phyloP scores from a whole-genome alignment of 2,113 vertebrate species.

The Zootoca vivipara region DNA sequence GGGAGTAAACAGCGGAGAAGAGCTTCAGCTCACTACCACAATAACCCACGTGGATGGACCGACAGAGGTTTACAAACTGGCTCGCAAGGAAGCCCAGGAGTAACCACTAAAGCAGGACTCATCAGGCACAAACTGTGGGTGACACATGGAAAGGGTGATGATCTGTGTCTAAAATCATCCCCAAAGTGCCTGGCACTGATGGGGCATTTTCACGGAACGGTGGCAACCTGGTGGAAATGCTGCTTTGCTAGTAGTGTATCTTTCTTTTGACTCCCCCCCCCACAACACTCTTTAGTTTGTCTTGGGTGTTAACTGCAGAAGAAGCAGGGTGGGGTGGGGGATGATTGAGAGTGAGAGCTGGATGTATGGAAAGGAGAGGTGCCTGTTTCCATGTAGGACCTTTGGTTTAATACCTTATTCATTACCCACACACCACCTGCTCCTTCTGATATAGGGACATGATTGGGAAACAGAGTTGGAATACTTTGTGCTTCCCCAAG shows the following conservation, averaged over 20 bases:
- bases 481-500: slow-evolving; percentile 34
- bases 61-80: slow-evolving; percentile 93
- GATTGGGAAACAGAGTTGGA: slow-evolving; percentile 57
- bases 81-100: slow-evolving; percentile 93
- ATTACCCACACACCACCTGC: slow-evolving; percentile 34
- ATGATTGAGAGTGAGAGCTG: not conserved
- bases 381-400: slow-evolving; percentile 1
- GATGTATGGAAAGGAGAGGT: slow-evolving; percentile 37
- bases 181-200: slow-evolving; percentile 9
- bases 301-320: slow-evolving; percentile 42
- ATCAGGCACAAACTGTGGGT: slow-evolving; percentile 17
- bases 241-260: slow-evolving; percentile 58
- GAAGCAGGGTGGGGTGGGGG: not conserved
- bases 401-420: slow-evolving; percentile 40
- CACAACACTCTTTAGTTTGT: slow-evolving; percentile 26
- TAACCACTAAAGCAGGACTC: slow-evolving; percentile 58
- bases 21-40: slow-evolving; percentile 94
- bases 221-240: slow-evolving; percentile 41
- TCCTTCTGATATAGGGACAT: slow-evolving; percentile 45
- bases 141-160: slow-evolving; percentile 15
- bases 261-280: slow-evolving; percentile 31
- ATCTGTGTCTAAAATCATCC: not conserved
- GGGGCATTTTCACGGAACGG: slow-evolving; percentile 40
- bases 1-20: slow-evolving; percentile 87
- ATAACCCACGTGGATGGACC: slow-evolving; percentile 93